Percentiles rank a stretch among this genome's conserved stretches.
Conservation (phyloP, 2,113 vertebrate species). For the Cricetomys ansorgei region DNA sequence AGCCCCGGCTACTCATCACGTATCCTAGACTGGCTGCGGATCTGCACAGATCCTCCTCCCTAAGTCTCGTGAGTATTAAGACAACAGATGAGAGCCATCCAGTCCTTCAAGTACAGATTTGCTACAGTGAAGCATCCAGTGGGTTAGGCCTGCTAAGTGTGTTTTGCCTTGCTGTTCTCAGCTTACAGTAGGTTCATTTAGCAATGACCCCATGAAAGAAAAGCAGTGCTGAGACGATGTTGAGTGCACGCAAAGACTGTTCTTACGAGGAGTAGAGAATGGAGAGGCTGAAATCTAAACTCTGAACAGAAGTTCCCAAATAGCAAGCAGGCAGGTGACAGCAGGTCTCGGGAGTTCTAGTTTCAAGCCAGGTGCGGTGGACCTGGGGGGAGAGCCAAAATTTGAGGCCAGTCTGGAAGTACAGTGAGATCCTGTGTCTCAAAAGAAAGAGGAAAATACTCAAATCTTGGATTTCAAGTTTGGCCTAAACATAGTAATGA, state of each 20-base stretch:
- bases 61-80: background rate
- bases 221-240: background rate
- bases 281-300: background rate
- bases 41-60: background rate
- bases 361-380: background rate
- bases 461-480: background rate
- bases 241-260: too few relatives aligned
- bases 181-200: background rate
- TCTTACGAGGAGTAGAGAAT: background rate
- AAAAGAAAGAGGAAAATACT: background rate
- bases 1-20: background rate
- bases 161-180: background rate
- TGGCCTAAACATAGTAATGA: background rate
- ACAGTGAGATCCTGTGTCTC: background rate
- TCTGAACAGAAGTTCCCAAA: conserved; percentile 40
- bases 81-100: background rate
- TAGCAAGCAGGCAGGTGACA: conserved; percentile 6
- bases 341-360: background rate
- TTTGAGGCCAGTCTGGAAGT: conserved; percentile 2
- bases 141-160: background rate
- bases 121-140: background rate
- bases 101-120: background rate
- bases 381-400: background rate
- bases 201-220: background rate
- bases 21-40: background rate